Evolutionary conservation across 2,113 vertebrate genomes (phyloP).

Genomic region (Periophthalmus modestus): DNA sequence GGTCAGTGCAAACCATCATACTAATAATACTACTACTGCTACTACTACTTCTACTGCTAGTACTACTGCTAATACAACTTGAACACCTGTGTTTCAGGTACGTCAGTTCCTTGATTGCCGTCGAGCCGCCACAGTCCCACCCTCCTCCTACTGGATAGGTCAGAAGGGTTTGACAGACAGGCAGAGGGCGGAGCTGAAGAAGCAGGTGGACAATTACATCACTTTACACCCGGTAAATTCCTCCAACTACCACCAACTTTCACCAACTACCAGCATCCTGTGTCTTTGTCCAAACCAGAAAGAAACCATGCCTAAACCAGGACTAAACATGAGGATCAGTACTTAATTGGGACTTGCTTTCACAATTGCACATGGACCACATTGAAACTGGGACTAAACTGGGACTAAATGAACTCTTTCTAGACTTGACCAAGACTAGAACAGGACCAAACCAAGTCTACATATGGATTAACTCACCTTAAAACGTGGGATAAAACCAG

Average conservation of each 20-base stretch:
- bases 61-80: too few relatives aligned
- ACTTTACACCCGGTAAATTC: slow-evolving; percentile 79
- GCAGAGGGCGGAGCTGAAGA: slow-evolving; percentile 80
- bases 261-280: too few relatives aligned
- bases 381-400: too few relatives aligned
- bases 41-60: background rate
- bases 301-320: too few relatives aligned
- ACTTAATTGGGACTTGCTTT: too few relatives aligned
- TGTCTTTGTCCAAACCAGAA: background rate
- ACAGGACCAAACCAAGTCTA: too few relatives aligned
- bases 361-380: too few relatives aligned
- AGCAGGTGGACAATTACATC: slow-evolving; percentile 84
- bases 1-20: slow-evolving; percentile 68
- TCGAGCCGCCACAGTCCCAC: slow-evolving; percentile 57
- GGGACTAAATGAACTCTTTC: too few relatives aligned
- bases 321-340: too few relatives aligned
- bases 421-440: too few relatives aligned
- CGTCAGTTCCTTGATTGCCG: slow-evolving; percentile 81
- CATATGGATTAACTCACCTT: too few relatives aligned
- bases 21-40: slow-evolving; percentile 3
- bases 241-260: background rate
- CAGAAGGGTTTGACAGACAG: slow-evolving; percentile 81
- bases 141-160: slow-evolving; percentile 74
- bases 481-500: too few relatives aligned
- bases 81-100: slow-evolving; percentile 66